Evolutionary conservation across 2,113 vertebrate genomes (phyloP).

Genomic region (Menura novaehollandiae): DNA sequence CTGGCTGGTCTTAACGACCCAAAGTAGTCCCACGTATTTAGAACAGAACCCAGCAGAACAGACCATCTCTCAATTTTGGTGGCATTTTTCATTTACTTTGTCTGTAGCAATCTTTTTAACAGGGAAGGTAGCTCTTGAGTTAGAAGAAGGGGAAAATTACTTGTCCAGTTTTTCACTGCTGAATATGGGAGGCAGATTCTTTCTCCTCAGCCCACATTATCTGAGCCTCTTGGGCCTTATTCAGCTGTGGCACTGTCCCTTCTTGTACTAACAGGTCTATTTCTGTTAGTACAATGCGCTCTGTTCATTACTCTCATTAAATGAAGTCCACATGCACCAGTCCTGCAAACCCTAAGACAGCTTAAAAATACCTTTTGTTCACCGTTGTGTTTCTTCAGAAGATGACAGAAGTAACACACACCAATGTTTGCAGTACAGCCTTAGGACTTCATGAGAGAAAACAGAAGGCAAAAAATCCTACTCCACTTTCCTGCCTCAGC

Average conservation of each 20-base stretch:
- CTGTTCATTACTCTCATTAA: not conserved
- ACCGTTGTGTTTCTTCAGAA: not conserved
- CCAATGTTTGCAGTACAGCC: accelerated
- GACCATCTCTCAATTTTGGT: not conserved
- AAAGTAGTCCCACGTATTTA: not conserved
- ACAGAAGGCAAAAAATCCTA: not conserved
- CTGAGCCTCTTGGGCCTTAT: not conserved
- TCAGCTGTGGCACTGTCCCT: not conserved
- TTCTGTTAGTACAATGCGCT: not conserved
- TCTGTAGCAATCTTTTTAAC: not conserved
- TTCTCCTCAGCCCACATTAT: not conserved
- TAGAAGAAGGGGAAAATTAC: not conserved
- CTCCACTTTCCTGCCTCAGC: not conserved
- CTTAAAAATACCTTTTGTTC: not conserved
- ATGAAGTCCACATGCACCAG: not conserved
- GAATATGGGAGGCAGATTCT: not conserved
- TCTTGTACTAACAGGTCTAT: not conserved
- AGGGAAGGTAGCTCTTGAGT: not conserved
- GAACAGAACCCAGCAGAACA: not conserved
- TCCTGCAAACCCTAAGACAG: not conserved
- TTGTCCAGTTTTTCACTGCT: not conserved
- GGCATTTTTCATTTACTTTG: not conserved
- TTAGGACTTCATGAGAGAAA: not conserved
- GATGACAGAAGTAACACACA: not conserved
- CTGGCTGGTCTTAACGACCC: not conserved